A percentile compares a stretch with the other conserved stretches of the same genome.
Conservation (phyloP, 2,113 vertebrate genomes). For the Strigops habroptila region DNA sequence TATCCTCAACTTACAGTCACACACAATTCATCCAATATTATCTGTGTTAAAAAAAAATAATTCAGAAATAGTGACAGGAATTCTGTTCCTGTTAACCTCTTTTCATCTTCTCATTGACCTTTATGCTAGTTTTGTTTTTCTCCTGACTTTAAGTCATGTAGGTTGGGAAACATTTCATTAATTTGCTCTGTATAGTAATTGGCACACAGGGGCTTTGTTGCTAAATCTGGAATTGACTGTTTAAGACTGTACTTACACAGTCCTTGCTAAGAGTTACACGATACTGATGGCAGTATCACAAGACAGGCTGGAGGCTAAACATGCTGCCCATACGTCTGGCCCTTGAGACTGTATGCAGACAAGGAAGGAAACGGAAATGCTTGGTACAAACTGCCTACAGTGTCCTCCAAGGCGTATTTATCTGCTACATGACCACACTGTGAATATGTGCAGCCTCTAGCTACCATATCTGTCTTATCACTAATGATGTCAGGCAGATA, state of each 20-base stretch:
- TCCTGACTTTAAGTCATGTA: neutral
- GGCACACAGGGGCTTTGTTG: neutral
- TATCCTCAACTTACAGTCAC: neutral
- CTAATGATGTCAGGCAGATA: neutral
- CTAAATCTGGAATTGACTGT: neutral
- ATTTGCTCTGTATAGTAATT: neutral
- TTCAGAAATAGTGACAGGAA: neutral
- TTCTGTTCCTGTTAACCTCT: neutral
- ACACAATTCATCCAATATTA: neutral
- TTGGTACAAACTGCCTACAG: neutral
- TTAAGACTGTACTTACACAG: neutral
- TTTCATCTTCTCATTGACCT: neutral
- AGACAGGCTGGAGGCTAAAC: neutral
- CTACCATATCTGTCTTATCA: neutral
- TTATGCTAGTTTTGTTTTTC: neutral
- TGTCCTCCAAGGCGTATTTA: neutral
- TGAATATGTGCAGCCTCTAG: neutral
- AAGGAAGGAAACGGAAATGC: neutral
- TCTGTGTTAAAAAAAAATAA: neutral
- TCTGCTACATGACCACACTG: neutral
- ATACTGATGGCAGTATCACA: neutral
- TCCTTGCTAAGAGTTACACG: neutral
- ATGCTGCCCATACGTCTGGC: neutral
- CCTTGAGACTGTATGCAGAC: neutral
- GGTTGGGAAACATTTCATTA: neutral